phyloP scores from a whole-genome alignment of 2,113 vertebrate genomes.

The Gallinago paraguaiae region DNA sequence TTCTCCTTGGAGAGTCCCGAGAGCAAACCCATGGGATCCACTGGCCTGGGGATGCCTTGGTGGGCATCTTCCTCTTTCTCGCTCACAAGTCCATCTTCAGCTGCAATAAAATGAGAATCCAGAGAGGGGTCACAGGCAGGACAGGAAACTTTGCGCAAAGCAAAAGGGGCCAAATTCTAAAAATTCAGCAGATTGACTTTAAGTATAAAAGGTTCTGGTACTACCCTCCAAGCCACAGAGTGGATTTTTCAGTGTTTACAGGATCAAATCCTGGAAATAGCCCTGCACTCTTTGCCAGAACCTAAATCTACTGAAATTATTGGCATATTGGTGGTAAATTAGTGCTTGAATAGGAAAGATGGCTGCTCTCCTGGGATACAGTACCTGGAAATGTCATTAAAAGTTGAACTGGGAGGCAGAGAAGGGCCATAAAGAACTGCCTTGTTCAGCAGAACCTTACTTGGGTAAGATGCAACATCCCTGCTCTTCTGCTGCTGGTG shows the following conservation, averaged over 20 bases:
- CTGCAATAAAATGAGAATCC: slow-evolving; percentile 31
- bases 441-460: not conserved
- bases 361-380: not conserved
- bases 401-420: not conserved
- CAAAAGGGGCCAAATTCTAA: not conserved
- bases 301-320: not conserved
- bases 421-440: not conserved
- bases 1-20: not conserved
- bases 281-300: not conserved
- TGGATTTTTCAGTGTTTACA: not conserved
- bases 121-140: not conserved
- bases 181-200: not conserved
- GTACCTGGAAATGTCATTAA: not conserved
- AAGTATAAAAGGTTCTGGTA: not conserved
- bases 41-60: not conserved
- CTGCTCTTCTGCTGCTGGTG: not conserved
- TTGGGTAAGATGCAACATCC: not conserved
- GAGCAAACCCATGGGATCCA: not conserved
- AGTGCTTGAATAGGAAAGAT: not conserved
- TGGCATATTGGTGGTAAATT: not conserved
- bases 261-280: not conserved
- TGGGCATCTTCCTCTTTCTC: not conserved
- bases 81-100: not conserved
- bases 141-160: not conserved
- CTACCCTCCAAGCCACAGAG: not conserved